Percentiles rank a stretch among this genome's conserved stretches.
These are phyloP conservation scores for Hyperoplus immaculatus DNA, from an alignment of 2,797 vertebrate species.

Conservation along the genomic window DNA sequence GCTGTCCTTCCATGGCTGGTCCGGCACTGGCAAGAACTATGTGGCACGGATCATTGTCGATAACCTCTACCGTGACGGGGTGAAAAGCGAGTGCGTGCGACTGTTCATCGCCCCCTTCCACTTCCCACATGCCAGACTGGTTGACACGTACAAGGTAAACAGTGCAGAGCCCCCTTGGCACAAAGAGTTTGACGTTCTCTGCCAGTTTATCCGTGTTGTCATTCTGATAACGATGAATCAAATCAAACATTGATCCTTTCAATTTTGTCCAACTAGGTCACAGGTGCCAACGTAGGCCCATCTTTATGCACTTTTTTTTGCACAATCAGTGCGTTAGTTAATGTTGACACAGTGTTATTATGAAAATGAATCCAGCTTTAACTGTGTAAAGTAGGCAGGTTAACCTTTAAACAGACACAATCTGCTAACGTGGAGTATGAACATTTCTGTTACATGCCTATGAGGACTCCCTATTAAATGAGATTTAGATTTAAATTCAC, in stretches of 20 bases:
- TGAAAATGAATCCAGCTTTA: constrained; percentile 28
- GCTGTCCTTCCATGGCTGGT: constrained; percentile 97
- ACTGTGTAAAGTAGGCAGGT: constrained; percentile 8
- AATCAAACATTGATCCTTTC: constrained; percentile 35
- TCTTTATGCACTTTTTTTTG: constrained; percentile 28
- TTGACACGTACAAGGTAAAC: constrained; percentile 93
- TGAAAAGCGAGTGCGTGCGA: constrained; percentile 92
- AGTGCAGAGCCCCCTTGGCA: constrained; percentile 22
- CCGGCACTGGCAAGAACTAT: constrained; percentile 97
- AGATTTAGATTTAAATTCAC: too few species aligned
- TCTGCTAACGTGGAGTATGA: constrained; percentile 1
- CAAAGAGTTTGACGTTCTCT: not conserved
- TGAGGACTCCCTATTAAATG: too few species aligned
- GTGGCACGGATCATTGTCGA: constrained; percentile 92
- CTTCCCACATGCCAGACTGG: constrained; percentile 90
- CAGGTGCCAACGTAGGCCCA: not conserved
- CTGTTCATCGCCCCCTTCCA: constrained; percentile 93
- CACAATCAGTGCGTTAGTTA: constrained; percentile 39
- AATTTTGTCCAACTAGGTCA: constrained; percentile 26
- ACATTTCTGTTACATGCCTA: not conserved
- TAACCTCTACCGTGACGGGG: constrained; percentile 92
- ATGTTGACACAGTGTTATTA: constrained; percentile 53
- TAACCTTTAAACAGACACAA: constrained; percentile 36
- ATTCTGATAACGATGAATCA: constrained; percentile 16
- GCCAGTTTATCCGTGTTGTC: constrained; percentile 48